Percentiles rank a stretch among this genome's conserved stretches.
Conservation (phyloP, 1,140 invertebrate species). For the Drosophila azteca region DNA sequence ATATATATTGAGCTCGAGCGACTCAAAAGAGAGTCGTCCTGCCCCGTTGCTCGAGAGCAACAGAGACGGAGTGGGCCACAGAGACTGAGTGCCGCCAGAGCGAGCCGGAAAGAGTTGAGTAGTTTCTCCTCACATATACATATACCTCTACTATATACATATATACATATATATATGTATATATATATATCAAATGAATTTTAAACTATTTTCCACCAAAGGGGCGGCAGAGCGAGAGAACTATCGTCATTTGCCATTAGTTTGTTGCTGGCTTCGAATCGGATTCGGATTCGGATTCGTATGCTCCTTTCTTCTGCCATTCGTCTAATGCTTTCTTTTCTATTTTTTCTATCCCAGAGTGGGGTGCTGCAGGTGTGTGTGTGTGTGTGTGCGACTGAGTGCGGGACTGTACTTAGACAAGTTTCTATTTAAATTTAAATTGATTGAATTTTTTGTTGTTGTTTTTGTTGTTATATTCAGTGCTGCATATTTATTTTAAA, state of each 20-base stretch:
- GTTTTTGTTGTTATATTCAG: constrained; percentile 35
- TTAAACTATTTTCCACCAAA: constrained; percentile 64
- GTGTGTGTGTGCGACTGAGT: constrained; percentile 21
- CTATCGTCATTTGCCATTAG: constrained; percentile 60
- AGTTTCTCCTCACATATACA: constrained; percentile 26
- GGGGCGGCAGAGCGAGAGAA: constrained; percentile 37
- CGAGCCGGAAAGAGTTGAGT: constrained; percentile 14
- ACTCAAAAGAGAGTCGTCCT: constrained; percentile 24
- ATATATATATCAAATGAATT: constrained; percentile 70
- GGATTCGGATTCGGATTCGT: constrained; percentile 27
- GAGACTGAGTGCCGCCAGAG: neutral
- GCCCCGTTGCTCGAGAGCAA: neutral
- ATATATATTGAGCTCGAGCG: constrained; percentile 45
- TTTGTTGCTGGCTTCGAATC: constrained; percentile 45
- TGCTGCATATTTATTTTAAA: constrained; percentile 31
- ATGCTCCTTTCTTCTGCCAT: constrained; percentile 15
- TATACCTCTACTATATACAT: neutral
- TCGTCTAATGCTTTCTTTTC: constrained; percentile 1
- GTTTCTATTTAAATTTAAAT: constrained; percentile 62
- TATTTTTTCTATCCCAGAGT: constrained; percentile 20
- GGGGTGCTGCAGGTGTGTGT: constrained; percentile 18
- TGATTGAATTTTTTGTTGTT: constrained; percentile 54
- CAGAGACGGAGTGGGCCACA: constrained; percentile 4
- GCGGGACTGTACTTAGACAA: constrained; percentile 68
- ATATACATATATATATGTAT: constrained; percentile 45